A percentile compares a stretch with the other conserved stretches of the same genome.
Evolutionary conservation across 2,888 invertebrate species (phyloP).

Genomic region (Itoplectis maculator): DNA sequence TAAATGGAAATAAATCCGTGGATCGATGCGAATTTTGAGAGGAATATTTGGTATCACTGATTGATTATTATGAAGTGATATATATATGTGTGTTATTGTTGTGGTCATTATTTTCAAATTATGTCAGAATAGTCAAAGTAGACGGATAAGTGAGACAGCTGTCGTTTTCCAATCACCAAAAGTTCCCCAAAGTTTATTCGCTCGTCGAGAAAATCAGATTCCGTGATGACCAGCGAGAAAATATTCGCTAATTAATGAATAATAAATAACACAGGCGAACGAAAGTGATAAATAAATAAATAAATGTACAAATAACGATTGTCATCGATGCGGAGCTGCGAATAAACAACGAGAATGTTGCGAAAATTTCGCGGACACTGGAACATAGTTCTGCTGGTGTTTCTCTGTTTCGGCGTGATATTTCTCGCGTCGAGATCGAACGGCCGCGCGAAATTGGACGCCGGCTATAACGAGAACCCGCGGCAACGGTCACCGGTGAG

Average conservation of each 20-base stretch:
- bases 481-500: slow-evolving; percentile 33
- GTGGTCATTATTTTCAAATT: no score
- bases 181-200: no score
- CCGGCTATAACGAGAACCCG: slow-evolving; percentile 26
- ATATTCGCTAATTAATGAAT: neutral
- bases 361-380: slow-evolving; percentile 45
- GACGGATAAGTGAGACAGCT: no score
- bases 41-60: no score
- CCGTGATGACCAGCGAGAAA: no score
- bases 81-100: no score
- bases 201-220: no score
- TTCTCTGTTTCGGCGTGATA: slow-evolving; percentile 40
- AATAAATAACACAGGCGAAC: neutral
- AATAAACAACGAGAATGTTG: slow-evolving; percentile 40
- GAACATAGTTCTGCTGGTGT: slow-evolving; percentile 35
- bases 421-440: slow-evolving; percentile 36
- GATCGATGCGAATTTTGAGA: no score
- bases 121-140: no score
- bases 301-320: neutral
- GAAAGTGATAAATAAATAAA: slow-evolving; percentile 1
- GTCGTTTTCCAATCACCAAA: no score
- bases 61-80: no score
- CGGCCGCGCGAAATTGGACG: slow-evolving; percentile 25
- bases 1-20: no score
- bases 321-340: neutral